Base-by-base conservation (phyloP, 2,888 invertebrate genomes). In the Yponomeuta cagnagella region DNA sequence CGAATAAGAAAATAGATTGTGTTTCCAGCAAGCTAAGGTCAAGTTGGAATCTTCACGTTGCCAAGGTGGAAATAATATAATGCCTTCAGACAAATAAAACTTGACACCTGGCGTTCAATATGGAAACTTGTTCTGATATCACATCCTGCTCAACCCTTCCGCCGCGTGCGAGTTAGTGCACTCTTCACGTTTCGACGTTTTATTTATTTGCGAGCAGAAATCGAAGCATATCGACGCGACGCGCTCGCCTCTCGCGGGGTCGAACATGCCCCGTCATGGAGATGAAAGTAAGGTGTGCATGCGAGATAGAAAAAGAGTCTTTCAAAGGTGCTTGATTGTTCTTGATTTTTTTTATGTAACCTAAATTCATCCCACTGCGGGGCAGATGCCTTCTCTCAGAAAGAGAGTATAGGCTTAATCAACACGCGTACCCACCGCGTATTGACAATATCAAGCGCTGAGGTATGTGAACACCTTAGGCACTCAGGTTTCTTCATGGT, bases 171-270 rank as follows among this genome's bases (percentile, higher is more conserved):
- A 58, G 52, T 58, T 58, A 58, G 52, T 58, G 52, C 52, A 58
- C 52, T 58, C 52, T 58, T 58, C 12, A 15, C 52, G 52, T 58
- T 58, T 33, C 31, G 65, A 31, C n/a, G 30, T 65, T 65, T 65
- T 30, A 30, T 84, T 84, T 84, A 84, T 86, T 85, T 79, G 84
- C 83, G 10, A 82, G 82, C 77, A 83, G 77, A 81, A 82, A 81
- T 82, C 78, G 76, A 80, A 76, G 79, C 77, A 78, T 77, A 76
- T 77, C 75, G 43, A 31, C 58, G 69, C 52, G 31, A 58, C 52
- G 52, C 52, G 67, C 23, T 30, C 58, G 37, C 71, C 31, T 37
- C 68, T 58, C 33, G 48, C 79, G 81, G 87, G 86, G 85, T 77
- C 78, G 81, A 83, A 83, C 77, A 74, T 80, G 87, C 86, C 80